Evolutionary conservation across 2,888 invertebrate species (phyloP).

Genomic region (Parapristionchus giblindavisi): DNA sequence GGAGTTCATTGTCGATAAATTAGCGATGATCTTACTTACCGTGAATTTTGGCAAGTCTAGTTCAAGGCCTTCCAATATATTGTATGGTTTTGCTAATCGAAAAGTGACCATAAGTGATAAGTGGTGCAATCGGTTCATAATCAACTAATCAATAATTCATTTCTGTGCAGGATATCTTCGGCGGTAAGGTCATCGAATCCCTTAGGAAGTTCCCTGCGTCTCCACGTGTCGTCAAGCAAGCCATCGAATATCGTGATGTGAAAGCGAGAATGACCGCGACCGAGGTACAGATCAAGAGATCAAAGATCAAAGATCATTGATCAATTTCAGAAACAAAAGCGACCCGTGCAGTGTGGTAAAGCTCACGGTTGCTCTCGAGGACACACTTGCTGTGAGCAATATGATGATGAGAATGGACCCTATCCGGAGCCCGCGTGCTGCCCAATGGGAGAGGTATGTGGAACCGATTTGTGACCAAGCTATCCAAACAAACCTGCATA

Average conservation of each 20-base stretch:
- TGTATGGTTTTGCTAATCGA: too few relatives aligned
- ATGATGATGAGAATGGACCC: constrained; percentile 20
- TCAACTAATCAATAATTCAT: neutral
- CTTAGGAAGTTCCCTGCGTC: constrained; percentile 30
- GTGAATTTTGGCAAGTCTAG: neutral
- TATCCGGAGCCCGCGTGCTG: constrained; percentile 25
- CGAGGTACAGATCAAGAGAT: neutral
- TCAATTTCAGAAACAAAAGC: constrained; percentile 11
- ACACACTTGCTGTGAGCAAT: constrained; percentile 24
- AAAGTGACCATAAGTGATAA: neutral
- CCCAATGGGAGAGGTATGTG: constrained; percentile 24
- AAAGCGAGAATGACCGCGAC: neutral
- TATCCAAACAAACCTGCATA: too few relatives aligned
- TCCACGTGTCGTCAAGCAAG: neutral
- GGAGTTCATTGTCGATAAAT: neutral
- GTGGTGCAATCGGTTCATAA: neutral
- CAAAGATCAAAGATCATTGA: neutral
- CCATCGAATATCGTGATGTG: constrained; percentile 4
- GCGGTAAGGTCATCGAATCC: neutral
- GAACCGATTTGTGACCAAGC: too few relatives aligned
- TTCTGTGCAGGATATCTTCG: neutral
- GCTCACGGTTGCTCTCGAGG: constrained; percentile 11
- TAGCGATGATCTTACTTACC: neutral
- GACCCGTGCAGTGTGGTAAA: constrained; percentile 19
- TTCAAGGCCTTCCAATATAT: neutral